Evolutionary conservation across 1,140 invertebrate genomes (phyloP).

Genomic region (Venturia canescens): DNA sequence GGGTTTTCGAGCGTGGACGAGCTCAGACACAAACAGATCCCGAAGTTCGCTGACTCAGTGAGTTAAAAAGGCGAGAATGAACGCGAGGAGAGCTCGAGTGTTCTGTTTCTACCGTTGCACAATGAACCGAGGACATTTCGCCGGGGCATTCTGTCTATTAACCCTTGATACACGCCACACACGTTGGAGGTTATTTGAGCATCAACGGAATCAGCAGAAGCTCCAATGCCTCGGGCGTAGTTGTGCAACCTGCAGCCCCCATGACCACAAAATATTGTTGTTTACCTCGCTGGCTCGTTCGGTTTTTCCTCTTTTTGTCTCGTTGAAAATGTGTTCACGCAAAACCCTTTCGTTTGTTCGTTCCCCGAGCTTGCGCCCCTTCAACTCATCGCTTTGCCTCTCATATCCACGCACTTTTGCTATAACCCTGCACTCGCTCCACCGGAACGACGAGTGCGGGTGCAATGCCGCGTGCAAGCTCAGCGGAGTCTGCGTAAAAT

Average conservation of each 20-base stretch:
- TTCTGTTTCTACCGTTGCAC: conserved; percentile 29
- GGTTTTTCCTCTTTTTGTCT: not conserved
- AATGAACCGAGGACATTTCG: conserved; percentile 16
- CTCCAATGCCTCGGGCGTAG: conserved; percentile 7
- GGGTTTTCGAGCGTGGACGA: not conserved
- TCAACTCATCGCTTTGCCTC: conserved; percentile 29
- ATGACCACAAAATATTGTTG: conserved; percentile 27
- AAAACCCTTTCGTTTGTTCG: conserved; percentile 16
- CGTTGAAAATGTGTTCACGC: conserved; percentile 27
- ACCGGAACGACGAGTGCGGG: conserved; percentile 33
- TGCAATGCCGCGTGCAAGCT: conserved; percentile 36
- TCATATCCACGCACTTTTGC: not conserved
- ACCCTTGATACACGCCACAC: conserved; percentile 32
- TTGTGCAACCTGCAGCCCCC: not conserved
- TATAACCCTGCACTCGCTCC: not conserved
- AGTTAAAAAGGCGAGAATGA: not conserved
- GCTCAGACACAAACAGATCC: not conserved
- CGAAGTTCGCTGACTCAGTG: conserved; percentile 6
- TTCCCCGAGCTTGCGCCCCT: not conserved
- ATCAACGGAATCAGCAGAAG: conserved; percentile 41
- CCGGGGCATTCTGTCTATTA: conserved; percentile 30
- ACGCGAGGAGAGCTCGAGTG: conserved; percentile 25
- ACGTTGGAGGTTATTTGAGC: conserved; percentile 7
- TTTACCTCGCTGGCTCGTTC: conserved; percentile 21
- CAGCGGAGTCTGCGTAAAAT: conserved; percentile 23